Percentiles rank a stretch among this genome's conserved stretches.
Evolutionary conservation across 2,797 vertebrate genomes (phyloP).

Genomic region (Sebastes diaconus): DNA sequence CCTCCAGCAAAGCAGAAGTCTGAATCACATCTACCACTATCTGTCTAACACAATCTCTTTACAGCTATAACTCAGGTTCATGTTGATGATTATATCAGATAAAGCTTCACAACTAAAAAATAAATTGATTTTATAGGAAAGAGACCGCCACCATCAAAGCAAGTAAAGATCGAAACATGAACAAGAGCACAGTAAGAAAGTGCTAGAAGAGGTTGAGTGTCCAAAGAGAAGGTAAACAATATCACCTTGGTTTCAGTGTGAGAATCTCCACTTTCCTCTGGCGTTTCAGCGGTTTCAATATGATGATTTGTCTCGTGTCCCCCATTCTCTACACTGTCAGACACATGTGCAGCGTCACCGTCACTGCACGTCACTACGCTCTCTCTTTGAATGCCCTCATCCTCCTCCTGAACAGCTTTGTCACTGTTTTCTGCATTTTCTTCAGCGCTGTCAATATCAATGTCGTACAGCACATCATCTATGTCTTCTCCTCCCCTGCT

Average conservation of each 20-base stretch:
- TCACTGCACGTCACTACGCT: background rate
- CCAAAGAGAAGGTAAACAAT: slow-evolving; percentile 40
- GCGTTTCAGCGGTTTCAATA: slow-evolving; percentile 51
- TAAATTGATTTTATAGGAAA: slow-evolving; percentile 8
- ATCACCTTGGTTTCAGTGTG: slow-evolving; percentile 73
- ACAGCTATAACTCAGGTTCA: slow-evolving; percentile 1
- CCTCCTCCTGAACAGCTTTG: slow-evolving; percentile 7
- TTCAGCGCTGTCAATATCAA: slow-evolving; percentile 60
- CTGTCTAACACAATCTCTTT: background rate
- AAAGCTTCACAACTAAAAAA: background rate
- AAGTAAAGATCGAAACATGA: slow-evolving; percentile 40
- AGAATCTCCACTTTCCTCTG: slow-evolving; percentile 65
- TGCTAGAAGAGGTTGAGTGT: slow-evolving; percentile 13
- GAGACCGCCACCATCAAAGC: slow-evolving; percentile 55
- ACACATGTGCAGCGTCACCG: slow-evolving; percentile 1
- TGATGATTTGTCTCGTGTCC: slow-evolving; percentile 23
- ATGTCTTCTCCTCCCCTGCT: background rate
- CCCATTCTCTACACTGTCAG: slow-evolving; percentile 55
- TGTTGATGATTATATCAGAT: background rate
- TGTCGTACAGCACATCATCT: slow-evolving; percentile 56
- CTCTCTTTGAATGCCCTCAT: slow-evolving; percentile 22
- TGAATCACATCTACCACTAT: slow-evolving; percentile 3
- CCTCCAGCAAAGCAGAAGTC: slow-evolving; percentile 22
- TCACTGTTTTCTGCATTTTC: slow-evolving; percentile 36
- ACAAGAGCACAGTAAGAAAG: slow-evolving; percentile 31